Conservation (phyloP, 2,888 invertebrate genomes). For the Ophioninae sp. region DNA sequence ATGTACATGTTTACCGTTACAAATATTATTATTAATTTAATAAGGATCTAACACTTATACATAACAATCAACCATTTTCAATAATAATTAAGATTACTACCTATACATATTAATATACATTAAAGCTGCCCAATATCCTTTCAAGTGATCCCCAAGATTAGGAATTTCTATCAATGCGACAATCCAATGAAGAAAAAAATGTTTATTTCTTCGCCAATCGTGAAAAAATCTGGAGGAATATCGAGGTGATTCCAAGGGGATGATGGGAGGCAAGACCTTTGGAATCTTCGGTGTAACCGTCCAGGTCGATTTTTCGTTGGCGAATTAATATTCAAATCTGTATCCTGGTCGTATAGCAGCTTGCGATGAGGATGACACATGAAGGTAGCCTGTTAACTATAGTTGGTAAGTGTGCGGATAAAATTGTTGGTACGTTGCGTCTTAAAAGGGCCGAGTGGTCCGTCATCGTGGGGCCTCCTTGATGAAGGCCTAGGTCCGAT, state of each 20-base stretch:
- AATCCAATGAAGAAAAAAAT: neutral
- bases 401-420: neutral
- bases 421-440: conserved; percentile 12
- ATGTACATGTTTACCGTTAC: too few relatives aligned
- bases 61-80: too few relatives aligned
- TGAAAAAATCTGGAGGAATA: conserved; percentile 46
- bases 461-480: conserved; percentile 24
- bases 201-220: neutral
- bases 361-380: conserved; percentile 15
- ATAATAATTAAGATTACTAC: too few relatives aligned
- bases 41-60: too few relatives aligned
- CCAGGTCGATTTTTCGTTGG: conserved; percentile 66
- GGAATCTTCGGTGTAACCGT: conserved; percentile 62
- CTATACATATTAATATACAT: too few relatives aligned
- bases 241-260: conserved; percentile 55
- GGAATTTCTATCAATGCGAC: neutral
- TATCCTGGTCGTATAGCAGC: conserved; percentile 68
- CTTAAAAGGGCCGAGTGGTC: conserved; percentile 19
- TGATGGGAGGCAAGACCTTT: conserved; percentile 58
- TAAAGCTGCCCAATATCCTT: too few relatives aligned
- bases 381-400: conserved; percentile 6
- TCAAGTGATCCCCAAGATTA: too few relatives aligned
- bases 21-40: too few relatives aligned
- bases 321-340: conserved; percentile 79
- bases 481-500: conserved; percentile 48